Percentiles rank a stretch among this genome's conserved stretches.
These are phyloP conservation scores for Pelobates fuscus DNA, from an alignment of 2,113 vertebrate species.

Conservation along the genomic window DNA sequence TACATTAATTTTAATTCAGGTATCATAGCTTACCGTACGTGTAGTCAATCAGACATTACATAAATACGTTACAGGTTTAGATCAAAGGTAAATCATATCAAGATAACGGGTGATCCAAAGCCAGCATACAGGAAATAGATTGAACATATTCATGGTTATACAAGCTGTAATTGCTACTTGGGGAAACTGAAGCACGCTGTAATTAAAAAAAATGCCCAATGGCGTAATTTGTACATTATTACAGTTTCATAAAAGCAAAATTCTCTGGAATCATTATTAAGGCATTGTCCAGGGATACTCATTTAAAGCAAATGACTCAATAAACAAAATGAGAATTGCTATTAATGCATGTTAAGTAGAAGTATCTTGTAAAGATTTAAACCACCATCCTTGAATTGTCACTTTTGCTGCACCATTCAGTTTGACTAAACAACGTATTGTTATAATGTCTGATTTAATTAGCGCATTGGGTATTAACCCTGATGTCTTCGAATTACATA, in stretches of 20 bases:
- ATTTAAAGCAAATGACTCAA: neutral
- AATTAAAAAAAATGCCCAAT: constrained; percentile 10
- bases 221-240: constrained; percentile 12
- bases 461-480: no score
- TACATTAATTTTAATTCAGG: no score
- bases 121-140: neutral
- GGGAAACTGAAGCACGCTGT: constrained; percentile 6
- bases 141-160: constrained; percentile 4
- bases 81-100: neutral
- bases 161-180: constrained; percentile 10
- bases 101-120: neutral
- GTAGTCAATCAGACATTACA: no score
- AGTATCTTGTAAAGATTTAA: no score
- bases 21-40: no score
- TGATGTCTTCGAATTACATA: no score
- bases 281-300: neutral
- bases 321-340: neutral
- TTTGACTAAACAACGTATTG: no score
- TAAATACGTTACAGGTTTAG: no score
- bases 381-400: no score
- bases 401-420: no score
- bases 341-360: neutral
- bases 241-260: neutral
- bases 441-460: no score
- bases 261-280: neutral